A percentile compares a stretch with the other conserved stretches of the same genome.
phyloP scores from a whole-genome alignment of 2,797 vertebrate species.

The Sebastes nivosus region DNA sequence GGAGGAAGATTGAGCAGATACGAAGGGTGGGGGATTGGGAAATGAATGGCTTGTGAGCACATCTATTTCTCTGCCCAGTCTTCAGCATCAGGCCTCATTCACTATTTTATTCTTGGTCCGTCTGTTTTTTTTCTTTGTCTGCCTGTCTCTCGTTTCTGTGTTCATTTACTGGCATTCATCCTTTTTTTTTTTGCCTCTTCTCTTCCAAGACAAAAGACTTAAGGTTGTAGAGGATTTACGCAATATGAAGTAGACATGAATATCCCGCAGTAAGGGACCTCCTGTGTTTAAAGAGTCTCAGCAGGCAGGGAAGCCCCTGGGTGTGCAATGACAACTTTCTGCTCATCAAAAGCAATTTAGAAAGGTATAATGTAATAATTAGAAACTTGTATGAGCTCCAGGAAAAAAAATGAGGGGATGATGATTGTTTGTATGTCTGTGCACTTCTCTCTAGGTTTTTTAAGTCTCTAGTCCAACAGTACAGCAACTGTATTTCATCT shows the following conservation, averaged over 20 bases:
- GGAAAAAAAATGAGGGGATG: neutral
- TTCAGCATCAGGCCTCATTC: conserved; percentile 63
- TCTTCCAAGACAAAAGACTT: conserved; percentile 6
- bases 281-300: neutral
- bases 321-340: conserved; percentile 2
- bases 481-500: neutral
- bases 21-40: conserved; percentile 65
- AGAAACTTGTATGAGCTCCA: neutral
- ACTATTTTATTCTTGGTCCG: conserved; percentile 51
- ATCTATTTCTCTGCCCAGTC: conserved; percentile 46
- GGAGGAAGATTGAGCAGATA: conserved; percentile 72
- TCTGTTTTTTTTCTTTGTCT: conserved; percentile 29
- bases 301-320: neutral
- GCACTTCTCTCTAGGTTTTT: neutral
- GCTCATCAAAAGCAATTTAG: neutral
- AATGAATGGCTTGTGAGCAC: conserved; percentile 72
- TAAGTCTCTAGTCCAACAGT: neutral
- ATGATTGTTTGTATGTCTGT: neutral
- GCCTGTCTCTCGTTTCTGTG: conserved; percentile 12
- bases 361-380: neutral
- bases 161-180: conserved; percentile 34
- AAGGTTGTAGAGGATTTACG: conserved; percentile 21
- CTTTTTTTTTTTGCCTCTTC: conserved; percentile 11
- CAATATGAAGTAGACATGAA: neutral
- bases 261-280: neutral